A percentile compares a stretch with the other conserved stretches of the same genome.
Evolutionary conservation across 2,888 invertebrate species (phyloP).

Genomic region (Silvanus unidentatus): DNA sequence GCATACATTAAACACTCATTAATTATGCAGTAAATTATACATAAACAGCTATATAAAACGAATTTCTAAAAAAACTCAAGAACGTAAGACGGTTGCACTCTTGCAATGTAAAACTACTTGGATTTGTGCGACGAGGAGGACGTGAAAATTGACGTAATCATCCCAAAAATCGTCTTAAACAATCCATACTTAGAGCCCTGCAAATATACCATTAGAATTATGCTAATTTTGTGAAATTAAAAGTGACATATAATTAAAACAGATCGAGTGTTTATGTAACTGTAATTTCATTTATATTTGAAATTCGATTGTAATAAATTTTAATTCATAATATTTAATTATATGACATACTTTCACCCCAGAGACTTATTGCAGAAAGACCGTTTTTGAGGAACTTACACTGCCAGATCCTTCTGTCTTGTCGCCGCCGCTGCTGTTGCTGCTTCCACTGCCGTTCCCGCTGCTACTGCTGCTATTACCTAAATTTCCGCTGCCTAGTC

Average conservation of each 20-base stretch:
- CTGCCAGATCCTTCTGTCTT: not conserved
- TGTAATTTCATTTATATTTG: too few relatives aligned
- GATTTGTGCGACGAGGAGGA: too few relatives aligned
- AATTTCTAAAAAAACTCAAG: too few relatives aligned
- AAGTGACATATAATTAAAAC: constrained; percentile 1
- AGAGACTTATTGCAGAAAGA: not conserved
- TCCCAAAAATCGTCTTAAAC: constrained; percentile 38
- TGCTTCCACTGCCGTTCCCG: constrained; percentile 1
- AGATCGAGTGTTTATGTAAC: too few relatives aligned
- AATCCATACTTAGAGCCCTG: constrained; percentile 28
- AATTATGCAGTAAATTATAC: too few relatives aligned
- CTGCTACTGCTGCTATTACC: constrained; percentile 12
- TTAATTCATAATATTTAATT: too few relatives aligned
- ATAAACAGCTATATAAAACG: too few relatives aligned
- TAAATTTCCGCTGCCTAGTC: constrained; percentile 8
- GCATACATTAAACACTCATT: too few relatives aligned
- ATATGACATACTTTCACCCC: constrained; percentile 2
- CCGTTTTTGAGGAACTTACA: not conserved
- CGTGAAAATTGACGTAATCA: constrained; percentile 37
- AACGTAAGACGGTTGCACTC: too few relatives aligned
- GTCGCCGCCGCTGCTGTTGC: constrained; percentile 5
- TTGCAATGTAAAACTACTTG: too few relatives aligned
- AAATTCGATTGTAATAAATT: too few relatives aligned
- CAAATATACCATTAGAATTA: constrained; percentile 7
- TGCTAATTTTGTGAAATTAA: constrained; percentile 3